Evolutionary conservation across 1,140 invertebrate species (phyloP), one percentile per base, ranked within the genome.

Genomic region (Acromyrmex charruanus): DNA sequence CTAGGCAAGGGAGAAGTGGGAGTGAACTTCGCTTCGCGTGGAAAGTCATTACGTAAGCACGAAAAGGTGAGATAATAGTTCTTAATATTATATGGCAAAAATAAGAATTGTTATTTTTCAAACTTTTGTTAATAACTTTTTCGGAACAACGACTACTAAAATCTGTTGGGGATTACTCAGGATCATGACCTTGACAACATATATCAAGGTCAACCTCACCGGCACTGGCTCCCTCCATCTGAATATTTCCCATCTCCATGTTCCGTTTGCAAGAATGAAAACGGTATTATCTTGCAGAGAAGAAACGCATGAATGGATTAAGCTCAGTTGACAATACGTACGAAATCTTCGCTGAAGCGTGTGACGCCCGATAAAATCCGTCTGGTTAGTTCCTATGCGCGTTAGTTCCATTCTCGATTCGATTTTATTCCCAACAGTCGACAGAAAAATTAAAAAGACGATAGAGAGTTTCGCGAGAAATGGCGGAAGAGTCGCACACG

Each of bases 381-480:
- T 31, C 80, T 82, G 80, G 80, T 82, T 82, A 61, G 80, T 35
- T 74, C 35, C 39, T 71, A 49, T 82, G 80, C 53, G 68, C 66
- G 10, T 25, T 25, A 1, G 25, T 25, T 25, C 21, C 21, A 66
- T 72, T 72, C 66, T 14, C 79, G 68, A 74, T 82, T 82, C 80
- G 68, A 82, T 74, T 82, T 72, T 72, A 82, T 74, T 28, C 16
- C 18, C 53, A 18, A n/a, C 53, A 74, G 25, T 61, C 53, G 39
- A 49, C 51, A 14, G 39, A 82, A 72, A 68, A 82, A 82, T 82
- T 82, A 82, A 82, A 82, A 25, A 74, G 55, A 31, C 68, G 68
- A 82, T 61, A 66, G 39, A 49, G 61, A 82, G 68, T 74, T 68
- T 82, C 68, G 68, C 68, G 80, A 82, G 80, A 59, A 82, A 72